Base-by-base conservation (phyloP, 2,113 vertebrate species). In the Rhinichthys klamathensis region DNA sequence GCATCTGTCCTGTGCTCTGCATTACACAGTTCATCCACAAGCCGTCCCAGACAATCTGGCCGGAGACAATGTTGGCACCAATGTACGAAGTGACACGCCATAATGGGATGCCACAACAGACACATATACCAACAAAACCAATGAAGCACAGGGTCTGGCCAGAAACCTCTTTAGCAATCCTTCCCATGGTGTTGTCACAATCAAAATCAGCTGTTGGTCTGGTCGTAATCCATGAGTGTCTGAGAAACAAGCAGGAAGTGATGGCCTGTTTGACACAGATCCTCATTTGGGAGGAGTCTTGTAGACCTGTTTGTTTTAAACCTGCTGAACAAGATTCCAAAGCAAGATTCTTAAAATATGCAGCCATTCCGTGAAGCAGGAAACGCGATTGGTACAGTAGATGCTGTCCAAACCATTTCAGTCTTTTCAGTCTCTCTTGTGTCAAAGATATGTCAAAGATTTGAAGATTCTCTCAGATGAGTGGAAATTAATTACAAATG, bases 1-100 rank as follows among this genome's bases (percentile, higher is more conserved):
- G 95, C 95, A 95, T 95, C 92, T 99, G 97, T 3, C 98, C 98
- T 0, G 98, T 99, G 91, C 96, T 96, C 94, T 99, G 98, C 92
- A 97, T 96, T 88, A 99, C 95, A 3, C 98, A 99, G 91, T 92
- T 95, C 98, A 99, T 99, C 98, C 98, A 99, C 92, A 99, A 94
- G 6, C 98, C 98, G 46, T 99, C 98, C 98, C 97, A 98, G 69
- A 96, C 87, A 60, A 93, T 81, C 90, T 95, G 95, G 0, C 92
- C 95, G 0, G 95, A 91, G 63, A 94, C 92, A 4, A 95, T 99
- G 94, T 97, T 99, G 92, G 95, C 96, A 2, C 97, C 97, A 0
- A 98, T 88, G 90, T 91, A 99, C 51, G 94, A 89, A 0, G 97
- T 96, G 86, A 96, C 96, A 0, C 96, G 91, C 98, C 98, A 99